Conservation (phyloP, 2,888 invertebrate genomes). For the Phlogophora meticulosa region DNA sequence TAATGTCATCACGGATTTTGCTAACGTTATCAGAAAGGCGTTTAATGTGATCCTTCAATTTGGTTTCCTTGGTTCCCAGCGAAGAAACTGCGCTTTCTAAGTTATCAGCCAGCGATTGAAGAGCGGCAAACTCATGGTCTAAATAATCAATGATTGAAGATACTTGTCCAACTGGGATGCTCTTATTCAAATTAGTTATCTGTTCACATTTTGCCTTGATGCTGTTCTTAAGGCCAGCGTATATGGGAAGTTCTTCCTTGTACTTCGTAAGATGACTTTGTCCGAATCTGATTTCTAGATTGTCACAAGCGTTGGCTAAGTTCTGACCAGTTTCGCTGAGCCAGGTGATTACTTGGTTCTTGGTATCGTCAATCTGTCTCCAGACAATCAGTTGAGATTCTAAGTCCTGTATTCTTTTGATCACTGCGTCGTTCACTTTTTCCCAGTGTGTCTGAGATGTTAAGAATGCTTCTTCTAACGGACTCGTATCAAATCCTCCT, state of each 20-base stretch:
- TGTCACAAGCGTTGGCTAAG: slow-evolving; percentile 94
- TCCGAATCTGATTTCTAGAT: slow-evolving; percentile 95
- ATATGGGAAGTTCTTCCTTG: slow-evolving; percentile 95
- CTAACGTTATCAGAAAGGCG: slow-evolving; percentile 93
- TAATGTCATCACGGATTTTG: slow-evolving; percentile 95
- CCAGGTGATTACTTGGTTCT: slow-evolving; percentile 96
- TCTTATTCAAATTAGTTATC: slow-evolving; percentile 94
- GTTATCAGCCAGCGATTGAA: slow-evolving; percentile 94
- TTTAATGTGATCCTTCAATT: slow-evolving; percentile 94
- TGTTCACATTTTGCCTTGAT: slow-evolving; percentile 95
- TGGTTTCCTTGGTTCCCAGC: slow-evolving; percentile 94
- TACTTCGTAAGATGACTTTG: slow-evolving; percentile 95
- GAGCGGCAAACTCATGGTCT: slow-evolving; percentile 94
- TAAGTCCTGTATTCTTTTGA: slow-evolving; percentile 94
- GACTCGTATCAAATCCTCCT: slow-evolving; percentile 92
- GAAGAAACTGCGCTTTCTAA: slow-evolving; percentile 94
- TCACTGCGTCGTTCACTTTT: slow-evolving; percentile 93
- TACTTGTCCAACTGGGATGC: slow-evolving; percentile 93
- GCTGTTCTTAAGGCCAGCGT: slow-evolving; percentile 94
- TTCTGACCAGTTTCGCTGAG: slow-evolving; percentile 95
- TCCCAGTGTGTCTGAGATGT: slow-evolving; percentile 93
- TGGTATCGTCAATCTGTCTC: slow-evolving; percentile 97
- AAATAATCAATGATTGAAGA: slow-evolving; percentile 92
- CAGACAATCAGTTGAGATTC: slow-evolving; percentile 98
- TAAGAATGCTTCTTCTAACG: slow-evolving; percentile 92